Evolutionary conservation across 2,888 invertebrate genomes (phyloP), one percentile per base, ranked within the genome.

Genomic region (Parascotia fuliginaria): DNA sequence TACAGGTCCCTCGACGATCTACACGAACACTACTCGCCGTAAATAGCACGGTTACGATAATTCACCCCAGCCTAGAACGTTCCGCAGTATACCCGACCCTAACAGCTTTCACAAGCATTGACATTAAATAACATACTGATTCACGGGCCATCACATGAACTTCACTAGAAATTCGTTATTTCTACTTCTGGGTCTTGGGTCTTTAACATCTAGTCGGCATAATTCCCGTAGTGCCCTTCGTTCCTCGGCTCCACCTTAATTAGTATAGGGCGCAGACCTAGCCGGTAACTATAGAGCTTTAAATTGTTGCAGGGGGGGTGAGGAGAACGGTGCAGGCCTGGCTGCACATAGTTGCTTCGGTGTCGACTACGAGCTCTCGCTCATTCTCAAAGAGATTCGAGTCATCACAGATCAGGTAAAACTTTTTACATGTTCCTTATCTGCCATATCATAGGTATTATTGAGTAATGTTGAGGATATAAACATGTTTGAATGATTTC

Each of bases 301-400:
- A 55, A n/a, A 68, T 69, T 83, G 62, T 89, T 91, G 75, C 85
- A 92, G 92, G 85, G 85, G 89, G 76, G 92, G 89, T 78, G 92
- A 93, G 80, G 94, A 95, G 78, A 95, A 95, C 77, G 95, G 95
- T 60, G 95, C 96, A 77, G 95, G 96, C 87, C 95, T 96, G 83
- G 94, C 96, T 77, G 95, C 96, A 86, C 96, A 96, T 86, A 95
- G 96, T 89, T 97, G 97, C 92, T 95, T 97, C 85, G 96, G 97
- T 89, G 96, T 97, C 80, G 97, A 97, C 93, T 97, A 97, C 91
- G 98, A 98, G 94, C 95, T 98, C 92, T 96, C 97, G 79, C 95
- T 97, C 89, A 98, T 99, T 88, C 95, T 98, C 79, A 97, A 98
- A 93, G 98, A 99, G 94, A 94, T 97, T 87, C 95, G 96, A 87